Evolutionary conservation across 2,888 invertebrate species (phyloP).

Genomic region (Malthinus flaveolus): DNA sequence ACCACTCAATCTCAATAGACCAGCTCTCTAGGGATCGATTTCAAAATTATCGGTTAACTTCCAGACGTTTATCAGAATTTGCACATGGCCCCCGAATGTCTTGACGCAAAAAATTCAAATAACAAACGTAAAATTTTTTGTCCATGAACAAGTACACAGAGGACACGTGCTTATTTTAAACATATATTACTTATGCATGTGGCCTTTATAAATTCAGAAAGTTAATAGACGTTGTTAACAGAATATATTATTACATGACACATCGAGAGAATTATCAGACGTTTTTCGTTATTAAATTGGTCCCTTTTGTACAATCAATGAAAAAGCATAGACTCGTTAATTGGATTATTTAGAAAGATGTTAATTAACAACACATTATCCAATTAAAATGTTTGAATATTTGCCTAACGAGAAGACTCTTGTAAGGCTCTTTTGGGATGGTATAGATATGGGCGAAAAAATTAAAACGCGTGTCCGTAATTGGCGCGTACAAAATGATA

Average conservation of each 20-base stretch:
- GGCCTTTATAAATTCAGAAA: conserved; percentile 15
- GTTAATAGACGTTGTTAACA: conserved; percentile 13
- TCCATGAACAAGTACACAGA: not conserved
- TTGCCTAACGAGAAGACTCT: too few relatives aligned
- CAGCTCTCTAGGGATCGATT: too few relatives aligned
- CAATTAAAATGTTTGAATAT: too few relatives aligned
- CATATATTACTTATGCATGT: conserved; percentile 14
- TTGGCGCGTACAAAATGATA: too few relatives aligned
- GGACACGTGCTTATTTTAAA: conserved; percentile 14
- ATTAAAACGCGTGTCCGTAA: too few relatives aligned
- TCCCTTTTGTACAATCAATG: not conserved
- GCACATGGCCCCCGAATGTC: not conserved
- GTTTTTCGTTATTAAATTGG: not conserved
- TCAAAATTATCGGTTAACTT: too few relatives aligned
- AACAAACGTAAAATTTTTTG: not conserved
- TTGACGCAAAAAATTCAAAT: not conserved
- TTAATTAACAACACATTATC: too few relatives aligned
- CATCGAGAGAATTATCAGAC: not conserved
- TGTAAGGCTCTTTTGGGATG: too few relatives aligned
- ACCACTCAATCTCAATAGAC: too few relatives aligned
- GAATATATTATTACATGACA: conserved; percentile 4
- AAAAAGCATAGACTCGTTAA: too few relatives aligned
- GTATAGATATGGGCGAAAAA: too few relatives aligned
- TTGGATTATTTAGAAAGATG: too few relatives aligned
- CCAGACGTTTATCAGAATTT: not conserved